Evolutionary conservation across 2,113 vertebrate species (phyloP), one percentile per base, ranked within the genome.

Genomic region (Fulmarus glacialis): DNA sequence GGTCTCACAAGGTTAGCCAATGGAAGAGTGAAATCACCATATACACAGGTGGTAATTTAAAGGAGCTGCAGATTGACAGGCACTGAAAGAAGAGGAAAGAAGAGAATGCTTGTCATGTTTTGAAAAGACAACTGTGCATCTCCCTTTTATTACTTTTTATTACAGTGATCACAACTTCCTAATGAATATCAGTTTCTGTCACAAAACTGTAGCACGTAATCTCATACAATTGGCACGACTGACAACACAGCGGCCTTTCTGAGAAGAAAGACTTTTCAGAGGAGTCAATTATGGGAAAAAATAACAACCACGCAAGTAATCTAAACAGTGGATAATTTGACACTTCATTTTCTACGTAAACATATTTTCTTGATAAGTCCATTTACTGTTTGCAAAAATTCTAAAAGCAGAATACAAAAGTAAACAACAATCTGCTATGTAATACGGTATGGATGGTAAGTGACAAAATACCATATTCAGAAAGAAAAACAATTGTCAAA

Each of bases 121-220:
- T 68, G 42, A 87, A 93, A 92, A 93, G 94, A 96, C 77, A 97
- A 87, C 68, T 72, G 53, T 79, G 77, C 77, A 81, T 82, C 91
- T 93, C 91, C 95, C 92, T 96, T 96, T 92, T 95, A 95, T 94
- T 93, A 81, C 71, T 81, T 89, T 94, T 96, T 93, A 95, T 97
- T 96, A 95, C 60, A 85, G 81, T 71, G 75, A 96, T 96, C 96
- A 96, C 95, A 97, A 91, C 90, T 95, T 96, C 89, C 92, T 94
- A 94, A 93, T 96, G 90, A 97, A 70, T 93, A 97, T 94, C 94
- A 95, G 83, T 96, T 97, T 96, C 94, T 95, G 92, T 95, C 94
- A 95, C 87, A 93, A 96, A 95, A 93, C 90, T 86, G 80, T 18
- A 83, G 86, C 81, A 86, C 60, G 86, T 84, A 88, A 94, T 87